Base-by-base conservation (phyloP, 2,888 invertebrate species). In the Andrena camellia region DNA sequence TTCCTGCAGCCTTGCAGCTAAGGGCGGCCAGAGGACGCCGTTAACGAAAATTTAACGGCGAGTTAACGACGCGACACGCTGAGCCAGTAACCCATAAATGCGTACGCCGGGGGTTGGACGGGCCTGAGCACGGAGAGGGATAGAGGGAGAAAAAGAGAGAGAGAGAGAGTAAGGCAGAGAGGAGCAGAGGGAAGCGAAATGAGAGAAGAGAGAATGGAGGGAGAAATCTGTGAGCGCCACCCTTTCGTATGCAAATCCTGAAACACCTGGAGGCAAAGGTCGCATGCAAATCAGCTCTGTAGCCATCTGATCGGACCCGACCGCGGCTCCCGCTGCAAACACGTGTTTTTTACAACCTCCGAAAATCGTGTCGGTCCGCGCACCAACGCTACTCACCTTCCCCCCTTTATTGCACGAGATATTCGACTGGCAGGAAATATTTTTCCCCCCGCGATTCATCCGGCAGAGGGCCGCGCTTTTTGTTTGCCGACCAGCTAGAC, bases 241-340 rank as follows among this genome's bases (percentile, higher is more conserved):
- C 93, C 93, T 93, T 93, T 93, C 92, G 92, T 92, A 94, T 94
- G 94, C 91, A 94, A 94, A 94, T 94, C 90, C 88, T 76, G 86
- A 92, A 89, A 94, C 93, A 94, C 93, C 93, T 93, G 93, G 93
- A 88, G 92, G 91, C 91, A 93, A 90, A 92, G 91, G 91, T 89
- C 92, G 89, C 90, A 93, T 94, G 94, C 93, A 93, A 93, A 94
- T 93, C 91, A 90, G 86, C 85, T 87, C 90, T 84, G 86, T 80
- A 88, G 88, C 91, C 91, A 91, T 91, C 91, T 90, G 90, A 91
- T 90, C 89, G 72, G 84, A 81, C 84, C 85, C 85, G 68, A 81
- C 81, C 81, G 85, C 77, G 78, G 78, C 80, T 79, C 84, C 87
- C 78, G 81, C 86, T 81, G 84, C 88, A 78, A 79, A 85, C 72